phyloP scores from a whole-genome alignment of 2,113 vertebrate genomes.

The Mesitornis unicolor region DNA sequence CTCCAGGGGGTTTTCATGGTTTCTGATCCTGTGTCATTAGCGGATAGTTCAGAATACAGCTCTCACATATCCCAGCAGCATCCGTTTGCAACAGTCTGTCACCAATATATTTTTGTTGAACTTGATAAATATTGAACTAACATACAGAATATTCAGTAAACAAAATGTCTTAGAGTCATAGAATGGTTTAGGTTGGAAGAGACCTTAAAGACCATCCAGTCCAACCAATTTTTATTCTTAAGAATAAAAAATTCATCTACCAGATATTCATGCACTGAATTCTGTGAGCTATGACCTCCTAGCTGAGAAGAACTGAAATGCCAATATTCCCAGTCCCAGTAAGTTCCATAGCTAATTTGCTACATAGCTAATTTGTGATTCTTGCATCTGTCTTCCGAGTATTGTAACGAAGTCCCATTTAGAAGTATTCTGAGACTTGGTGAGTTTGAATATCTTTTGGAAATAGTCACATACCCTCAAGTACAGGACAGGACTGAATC shows the following conservation, averaged over 20 bases:
- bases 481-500: not conserved
- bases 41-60: not conserved
- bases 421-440: not conserved
- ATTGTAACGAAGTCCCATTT: not conserved
- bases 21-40: not conserved
- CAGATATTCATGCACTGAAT: not conserved
- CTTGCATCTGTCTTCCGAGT: not conserved
- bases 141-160: not conserved
- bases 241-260: not conserved
- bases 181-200: too few species aligned
- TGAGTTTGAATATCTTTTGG: not conserved
- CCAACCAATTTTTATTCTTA: too few species aligned
- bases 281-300: not conserved
- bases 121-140: not conserved
- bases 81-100: not conserved
- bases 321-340: not conserved
- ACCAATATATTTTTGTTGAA: not conserved
- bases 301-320: not conserved
- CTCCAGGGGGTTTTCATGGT: not conserved
- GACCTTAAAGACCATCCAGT: too few species aligned
- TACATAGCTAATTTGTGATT: rapidly evolving
- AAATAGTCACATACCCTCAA: not conserved
- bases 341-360: not conserved
- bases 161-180: too few species aligned
- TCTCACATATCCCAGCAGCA: not conserved